Evolutionary conservation across 2,113 vertebrate species (phyloP), one percentile per base, ranked within the genome.

Genomic region (Meriones unguiculatus): DNA sequence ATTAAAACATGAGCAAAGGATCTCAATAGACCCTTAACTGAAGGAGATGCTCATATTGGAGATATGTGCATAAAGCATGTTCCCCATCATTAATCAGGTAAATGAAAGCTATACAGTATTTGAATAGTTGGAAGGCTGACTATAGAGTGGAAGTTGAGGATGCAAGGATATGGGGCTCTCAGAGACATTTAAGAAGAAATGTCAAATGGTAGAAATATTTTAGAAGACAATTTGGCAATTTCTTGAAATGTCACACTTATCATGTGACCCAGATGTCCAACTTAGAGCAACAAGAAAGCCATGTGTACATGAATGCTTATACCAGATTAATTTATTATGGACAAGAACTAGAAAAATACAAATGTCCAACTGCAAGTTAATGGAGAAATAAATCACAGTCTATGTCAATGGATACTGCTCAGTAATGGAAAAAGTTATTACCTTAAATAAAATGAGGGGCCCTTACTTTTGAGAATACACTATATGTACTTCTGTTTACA

Each of bases 171-270:
- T 93, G 50, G 62, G 94, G 69, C 54, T 70, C 67, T 62, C 28
- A 75, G 57, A 78, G 64, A 85, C n/a, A 28, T 81, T 92, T 73
- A 86, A 1, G 17, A 62, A 50, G 65, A 84, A 72, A 70, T 52
- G 20, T 81, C 81, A 82, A 97, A 82, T 57, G 35, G 24, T 89
- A 90, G 28, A 84, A 57, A 84, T 7, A 30, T 90, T 73, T 95
- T 70, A 54, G 35, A 84, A 96, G 57, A 75, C 17, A 50, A 14
- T 88, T 85, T 81, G 41, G 52, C 54, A 72, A 28, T 77, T 86
- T 93, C 72, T 93, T 91, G 59, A 64, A 86, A 81, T 35, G 32
- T 76, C 81, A 76, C 3, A 70, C 59, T 52, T 84, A 81, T 35
- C 20, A 24, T 87, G 59, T 62, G 25, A 85, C 90, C 30, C 32